A percentile compares a stretch with the other conserved stretches of the same genome.
phyloP scores from a whole-genome alignment of 2,113 vertebrate genomes.

The Zosterops japonicus region DNA sequence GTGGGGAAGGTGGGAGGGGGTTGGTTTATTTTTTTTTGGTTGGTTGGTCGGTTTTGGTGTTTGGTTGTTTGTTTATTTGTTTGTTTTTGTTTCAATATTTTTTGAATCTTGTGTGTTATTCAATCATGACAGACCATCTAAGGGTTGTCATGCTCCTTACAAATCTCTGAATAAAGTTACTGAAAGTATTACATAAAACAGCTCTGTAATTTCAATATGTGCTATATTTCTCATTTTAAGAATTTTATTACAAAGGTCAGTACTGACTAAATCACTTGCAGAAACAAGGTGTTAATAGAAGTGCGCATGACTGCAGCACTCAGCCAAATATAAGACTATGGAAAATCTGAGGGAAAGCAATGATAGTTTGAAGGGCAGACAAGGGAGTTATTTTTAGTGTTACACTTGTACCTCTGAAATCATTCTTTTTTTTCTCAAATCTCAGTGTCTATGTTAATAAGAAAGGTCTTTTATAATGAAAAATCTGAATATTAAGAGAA shows the following conservation, averaged over 20 bases:
- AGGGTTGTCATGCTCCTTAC: neutral
- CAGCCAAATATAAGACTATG: slow-evolving; percentile 5
- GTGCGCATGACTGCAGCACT: neutral
- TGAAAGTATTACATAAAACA: slow-evolving; percentile 50
- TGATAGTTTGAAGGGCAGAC: slow-evolving; percentile 13
- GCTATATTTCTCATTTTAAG: slow-evolving; percentile 41
- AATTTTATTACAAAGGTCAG: slow-evolving; percentile 67
- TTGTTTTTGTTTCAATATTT: neutral
- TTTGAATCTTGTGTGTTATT: neutral
- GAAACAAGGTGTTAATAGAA: slow-evolving; percentile 59
- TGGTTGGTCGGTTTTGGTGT: neutral
- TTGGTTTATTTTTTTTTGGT: no score
- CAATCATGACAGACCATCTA: neutral
- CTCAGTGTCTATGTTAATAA: neutral
- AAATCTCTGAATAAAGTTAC: slow-evolving; percentile 42
- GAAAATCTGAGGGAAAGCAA: slow-evolving; percentile 24
- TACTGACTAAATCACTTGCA: slow-evolving; percentile 61
- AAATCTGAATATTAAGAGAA: neutral
- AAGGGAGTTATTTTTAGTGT: neutral
- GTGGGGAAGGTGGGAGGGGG: no score
- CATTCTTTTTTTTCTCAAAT: neutral
- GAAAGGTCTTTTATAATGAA: neutral
- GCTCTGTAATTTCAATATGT: slow-evolving; percentile 47
- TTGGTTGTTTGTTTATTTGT: neutral
- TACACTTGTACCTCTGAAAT: neutral